phyloP scores from a whole-genome alignment of 2,797 vertebrate species.

The Ammospiza maritima region DNA sequence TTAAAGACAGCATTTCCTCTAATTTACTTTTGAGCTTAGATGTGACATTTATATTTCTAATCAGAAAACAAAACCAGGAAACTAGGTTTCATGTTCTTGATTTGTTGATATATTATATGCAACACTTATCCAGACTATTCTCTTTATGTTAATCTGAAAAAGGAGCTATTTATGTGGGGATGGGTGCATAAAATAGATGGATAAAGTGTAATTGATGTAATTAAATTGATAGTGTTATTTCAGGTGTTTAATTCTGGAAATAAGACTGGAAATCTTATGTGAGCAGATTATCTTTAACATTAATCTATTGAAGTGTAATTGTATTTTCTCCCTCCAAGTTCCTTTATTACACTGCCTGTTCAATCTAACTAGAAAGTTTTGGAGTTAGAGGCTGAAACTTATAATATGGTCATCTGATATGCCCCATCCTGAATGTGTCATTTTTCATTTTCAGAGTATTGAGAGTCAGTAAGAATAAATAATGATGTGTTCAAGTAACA shows the following conservation, averaged over 20 bases:
- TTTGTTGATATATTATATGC: not conserved
- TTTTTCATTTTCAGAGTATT: not conserved
- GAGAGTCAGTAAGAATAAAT: not conserved
- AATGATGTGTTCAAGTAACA: not conserved
- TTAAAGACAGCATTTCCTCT: not conserved
- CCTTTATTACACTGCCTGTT: not conserved
- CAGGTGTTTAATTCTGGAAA: not conserved
- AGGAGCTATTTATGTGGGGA: not conserved
- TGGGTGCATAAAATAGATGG: not conserved
- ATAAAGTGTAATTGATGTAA: not conserved
- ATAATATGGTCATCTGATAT: not conserved
- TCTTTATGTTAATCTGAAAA: not conserved
- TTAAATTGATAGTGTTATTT: not conserved
- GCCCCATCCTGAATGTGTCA: not conserved
- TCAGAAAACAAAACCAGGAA: not conserved
- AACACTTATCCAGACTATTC: not conserved
- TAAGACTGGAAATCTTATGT: not conserved
- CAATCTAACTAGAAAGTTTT: not conserved
- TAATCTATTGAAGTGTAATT: not conserved
- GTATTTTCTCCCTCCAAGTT: not conserved
- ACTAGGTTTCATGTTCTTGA: not conserved
- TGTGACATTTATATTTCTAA: not conserved
- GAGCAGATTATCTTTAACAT: not conserved
- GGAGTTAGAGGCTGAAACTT: not conserved
- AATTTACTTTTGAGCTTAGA: not conserved